Percentiles rank a stretch among this genome's conserved stretches.
Conservation (phyloP, 2,797 vertebrate genomes). For the Aythya fuligula region DNA sequence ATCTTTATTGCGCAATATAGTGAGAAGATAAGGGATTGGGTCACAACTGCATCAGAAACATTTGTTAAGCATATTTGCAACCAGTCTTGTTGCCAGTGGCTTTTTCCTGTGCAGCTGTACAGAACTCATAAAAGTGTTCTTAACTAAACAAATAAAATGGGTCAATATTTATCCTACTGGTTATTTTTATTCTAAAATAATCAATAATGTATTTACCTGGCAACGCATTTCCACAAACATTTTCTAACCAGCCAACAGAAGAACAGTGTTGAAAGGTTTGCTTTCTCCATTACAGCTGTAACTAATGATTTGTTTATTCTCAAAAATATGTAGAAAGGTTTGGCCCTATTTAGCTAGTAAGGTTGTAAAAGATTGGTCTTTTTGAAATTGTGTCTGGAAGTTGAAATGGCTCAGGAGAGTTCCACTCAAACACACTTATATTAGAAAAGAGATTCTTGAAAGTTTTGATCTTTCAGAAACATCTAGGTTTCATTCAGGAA, state of each 20-base stretch:
- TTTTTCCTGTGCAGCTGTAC: not conserved
- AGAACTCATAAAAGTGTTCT: slow-evolving; percentile 19
- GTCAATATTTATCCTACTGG: not conserved
- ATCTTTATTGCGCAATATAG: not conserved
- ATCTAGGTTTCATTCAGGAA: not conserved
- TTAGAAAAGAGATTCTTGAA: not conserved
- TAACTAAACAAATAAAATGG: not conserved
- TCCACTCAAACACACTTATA: not conserved
- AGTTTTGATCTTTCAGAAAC: not conserved
- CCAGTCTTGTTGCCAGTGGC: not conserved
- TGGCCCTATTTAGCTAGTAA: not conserved
- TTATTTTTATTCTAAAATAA: slow-evolving; percentile 29
- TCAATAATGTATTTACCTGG: not conserved
- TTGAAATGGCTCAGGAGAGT: not conserved
- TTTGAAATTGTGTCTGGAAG: not conserved
- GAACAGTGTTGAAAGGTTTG: not conserved
- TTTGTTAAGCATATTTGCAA: not conserved
- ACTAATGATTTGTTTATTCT: not conserved
- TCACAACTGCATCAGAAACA: not conserved
- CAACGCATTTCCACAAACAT: not conserved
- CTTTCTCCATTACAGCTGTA: not conserved
- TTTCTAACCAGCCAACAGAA: not conserved
- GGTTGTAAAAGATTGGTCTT: not conserved
- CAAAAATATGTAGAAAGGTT: not conserved
- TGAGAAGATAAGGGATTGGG: not conserved